Conservation (phyloP, 35 echinoderm and acorn worm species). For the Ophioderma brevispina region DNA sequence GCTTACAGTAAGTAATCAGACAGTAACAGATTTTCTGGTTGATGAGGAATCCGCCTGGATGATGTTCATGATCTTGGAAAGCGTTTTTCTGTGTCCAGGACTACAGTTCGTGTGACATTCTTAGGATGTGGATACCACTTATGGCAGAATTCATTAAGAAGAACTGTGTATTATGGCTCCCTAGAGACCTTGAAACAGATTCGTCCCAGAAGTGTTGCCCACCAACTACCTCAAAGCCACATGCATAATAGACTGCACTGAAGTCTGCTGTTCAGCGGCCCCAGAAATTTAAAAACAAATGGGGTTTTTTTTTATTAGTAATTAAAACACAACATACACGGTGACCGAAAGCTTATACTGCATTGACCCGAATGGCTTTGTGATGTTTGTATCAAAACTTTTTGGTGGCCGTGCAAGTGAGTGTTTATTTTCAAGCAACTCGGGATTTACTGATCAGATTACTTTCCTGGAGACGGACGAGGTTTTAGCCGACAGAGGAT, state of each 20-base stretch:
- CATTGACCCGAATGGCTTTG: conserved; percentile 18
- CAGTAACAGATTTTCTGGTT: conserved; percentile 22
- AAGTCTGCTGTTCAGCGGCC: conserved; percentile 53
- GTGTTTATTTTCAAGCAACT: background rate
- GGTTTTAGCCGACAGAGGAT: no score
- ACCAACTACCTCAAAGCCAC: conserved; percentile 25
- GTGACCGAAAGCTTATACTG: background rate
- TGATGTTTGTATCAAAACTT: conserved; percentile 23
- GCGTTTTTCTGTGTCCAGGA: conserved; percentile 17
- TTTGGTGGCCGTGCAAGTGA: conserved; percentile 30
- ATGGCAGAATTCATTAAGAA: conserved; percentile 31
- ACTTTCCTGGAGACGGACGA: no score
- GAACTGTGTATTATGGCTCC: conserved; percentile 41
- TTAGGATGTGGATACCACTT: conserved; percentile 15
- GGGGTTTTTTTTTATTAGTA: no score
- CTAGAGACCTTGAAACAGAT: conserved; percentile 29
- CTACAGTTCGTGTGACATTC: conserved; percentile 29
- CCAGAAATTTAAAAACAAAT: no score
- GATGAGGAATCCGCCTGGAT: conserved; percentile 31
- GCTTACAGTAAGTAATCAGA: conserved; percentile 13
- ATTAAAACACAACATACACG: conserved; percentile 38
- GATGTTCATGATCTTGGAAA: conserved; percentile 27
- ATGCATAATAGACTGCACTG: conserved; percentile 54
- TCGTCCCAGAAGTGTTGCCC: background rate
- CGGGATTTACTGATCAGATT: no score